Evolutionary conservation across 2,888 invertebrate genomes (phyloP).

Genomic region (Cataglyphis rosenhaueri): DNA sequence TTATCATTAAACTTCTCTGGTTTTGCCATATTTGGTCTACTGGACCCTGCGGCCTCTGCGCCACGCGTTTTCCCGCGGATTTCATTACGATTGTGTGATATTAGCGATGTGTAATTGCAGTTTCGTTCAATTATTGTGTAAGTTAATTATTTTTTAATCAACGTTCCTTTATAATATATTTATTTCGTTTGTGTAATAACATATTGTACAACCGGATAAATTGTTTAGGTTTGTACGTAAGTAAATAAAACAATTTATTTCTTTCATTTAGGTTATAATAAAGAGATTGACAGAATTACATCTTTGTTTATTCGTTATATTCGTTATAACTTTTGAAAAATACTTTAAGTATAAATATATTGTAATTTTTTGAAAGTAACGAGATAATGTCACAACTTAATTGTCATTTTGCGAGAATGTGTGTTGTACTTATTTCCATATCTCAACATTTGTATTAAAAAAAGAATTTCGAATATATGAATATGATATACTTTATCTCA

Average conservation of each 20-base stretch:
- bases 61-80: conserved; percentile 76
- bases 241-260: background rate
- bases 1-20: background rate
- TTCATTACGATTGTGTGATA: conserved; percentile 62
- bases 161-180: background rate
- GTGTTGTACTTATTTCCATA: background rate
- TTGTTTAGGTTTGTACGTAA: background rate
- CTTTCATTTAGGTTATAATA: conserved; percentile 66
- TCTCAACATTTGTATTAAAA: background rate
- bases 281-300: conserved; percentile 63
- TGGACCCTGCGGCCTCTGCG: conserved; percentile 26
- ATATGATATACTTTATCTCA: background rate
- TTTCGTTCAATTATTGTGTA: background rate
- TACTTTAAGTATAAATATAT: background rate
- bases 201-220: conserved; percentile 25
- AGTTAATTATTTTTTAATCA: background rate
- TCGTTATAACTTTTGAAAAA: conserved; percentile 42
- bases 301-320: background rate
- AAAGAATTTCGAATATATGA: background rate
- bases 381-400: conserved; percentile 5
- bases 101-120: conserved; percentile 4
- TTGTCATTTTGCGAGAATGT: background rate
- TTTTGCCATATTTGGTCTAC: background rate
- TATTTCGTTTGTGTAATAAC: conserved; percentile 32
- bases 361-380: background rate